Percentiles rank a stretch among this genome's conserved stretches.
Conservation (phyloP, 1,140 invertebrate species). For the Bombus pascuorum region DNA sequence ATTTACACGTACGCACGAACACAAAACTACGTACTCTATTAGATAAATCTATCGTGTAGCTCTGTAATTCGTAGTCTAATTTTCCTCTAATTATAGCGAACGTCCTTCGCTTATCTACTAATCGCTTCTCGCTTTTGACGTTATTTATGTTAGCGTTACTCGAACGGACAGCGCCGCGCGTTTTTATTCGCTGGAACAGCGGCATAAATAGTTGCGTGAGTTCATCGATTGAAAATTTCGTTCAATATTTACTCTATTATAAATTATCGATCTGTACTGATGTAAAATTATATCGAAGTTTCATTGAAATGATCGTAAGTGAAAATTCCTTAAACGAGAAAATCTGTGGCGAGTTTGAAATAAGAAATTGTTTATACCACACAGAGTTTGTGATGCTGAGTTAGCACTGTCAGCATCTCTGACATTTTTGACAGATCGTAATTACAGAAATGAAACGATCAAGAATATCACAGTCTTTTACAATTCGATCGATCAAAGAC, state of each 20-base stretch:
- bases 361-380: background rate
- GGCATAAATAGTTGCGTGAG: background rate
- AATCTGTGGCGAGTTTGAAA: background rate
- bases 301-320: background rate
- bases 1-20: background rate
- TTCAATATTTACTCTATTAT: too few relatives aligned
- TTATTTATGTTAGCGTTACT: background rate
- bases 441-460: background rate
- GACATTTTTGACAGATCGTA: background rate
- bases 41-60: slow-evolving; percentile 22
- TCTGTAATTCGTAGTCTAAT: slow-evolving; percentile 38
- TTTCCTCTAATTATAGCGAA: slow-evolving; percentile 13
- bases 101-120: slow-evolving; percentile 10
- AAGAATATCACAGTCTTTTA: background rate
- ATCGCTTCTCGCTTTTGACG: background rate
- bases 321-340: background rate
- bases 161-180: background rate
- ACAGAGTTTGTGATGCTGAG: too few relatives aligned
- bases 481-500: background rate
- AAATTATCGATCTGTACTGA: too few relatives aligned
- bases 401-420: background rate
- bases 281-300: background rate
- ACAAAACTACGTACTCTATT: slow-evolving; percentile 13
- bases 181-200: background rate
- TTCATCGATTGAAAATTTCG: too few relatives aligned